Evolutionary conservation across 2,113 vertebrate genomes (phyloP).

Genomic region (Trogon melanurus): DNA sequence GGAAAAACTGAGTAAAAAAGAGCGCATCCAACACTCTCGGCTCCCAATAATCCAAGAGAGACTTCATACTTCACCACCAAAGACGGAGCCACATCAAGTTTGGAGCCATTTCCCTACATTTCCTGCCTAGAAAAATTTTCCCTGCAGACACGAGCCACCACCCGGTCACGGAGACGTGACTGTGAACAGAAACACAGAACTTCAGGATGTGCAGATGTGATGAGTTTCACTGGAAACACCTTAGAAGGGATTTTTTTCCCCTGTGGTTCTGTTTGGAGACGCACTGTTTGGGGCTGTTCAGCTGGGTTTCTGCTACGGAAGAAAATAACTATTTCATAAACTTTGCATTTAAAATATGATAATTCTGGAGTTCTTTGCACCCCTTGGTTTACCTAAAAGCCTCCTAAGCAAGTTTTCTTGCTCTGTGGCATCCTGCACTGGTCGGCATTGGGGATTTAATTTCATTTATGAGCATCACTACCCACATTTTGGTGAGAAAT

Average conservation of each 20-base stretch:
- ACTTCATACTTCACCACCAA: not conserved
- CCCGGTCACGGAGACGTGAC: rapidly evolving
- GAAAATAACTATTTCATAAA: not conserved
- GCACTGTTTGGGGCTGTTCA: not conserved
- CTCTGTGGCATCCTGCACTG: not conserved
- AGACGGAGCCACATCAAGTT: not conserved
- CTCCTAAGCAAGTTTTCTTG: not conserved
- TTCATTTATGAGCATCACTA: not conserved
- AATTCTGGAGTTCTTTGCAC: not conserved
- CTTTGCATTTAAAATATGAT: not conserved
- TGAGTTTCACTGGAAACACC: not conserved
- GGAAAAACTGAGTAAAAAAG: not conserved
- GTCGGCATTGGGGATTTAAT: not conserved
- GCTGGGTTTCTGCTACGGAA: not conserved
- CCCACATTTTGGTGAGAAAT: not conserved
- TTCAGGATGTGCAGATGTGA: not conserved
- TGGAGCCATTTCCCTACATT: not conserved
- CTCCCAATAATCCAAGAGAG: not conserved
- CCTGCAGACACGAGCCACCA: not conserved
- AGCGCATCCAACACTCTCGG: not conserved
- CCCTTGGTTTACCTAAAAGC: not conserved
- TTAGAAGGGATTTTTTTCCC: not conserved
- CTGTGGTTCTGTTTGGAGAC: not conserved
- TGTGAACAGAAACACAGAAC: not conserved
- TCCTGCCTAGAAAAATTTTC: not conserved